Base-by-base conservation (phyloP, 2,888 invertebrate species). In the Stenoptilia bipunctidactyla region DNA sequence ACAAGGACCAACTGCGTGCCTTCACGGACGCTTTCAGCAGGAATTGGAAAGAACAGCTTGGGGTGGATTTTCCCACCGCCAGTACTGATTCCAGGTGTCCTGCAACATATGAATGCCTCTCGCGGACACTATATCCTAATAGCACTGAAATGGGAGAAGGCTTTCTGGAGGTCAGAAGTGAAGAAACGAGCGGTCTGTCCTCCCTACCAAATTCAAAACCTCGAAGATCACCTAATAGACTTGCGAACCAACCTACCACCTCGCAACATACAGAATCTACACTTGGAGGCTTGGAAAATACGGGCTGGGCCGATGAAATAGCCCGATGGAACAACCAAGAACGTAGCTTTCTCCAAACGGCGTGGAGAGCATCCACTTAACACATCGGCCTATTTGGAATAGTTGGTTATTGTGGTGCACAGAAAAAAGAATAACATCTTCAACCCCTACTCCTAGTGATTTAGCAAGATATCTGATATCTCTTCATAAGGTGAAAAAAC, bases 1-100 rank as follows among this genome's bases (percentile, higher is more conserved):
- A 36, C 3, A 3, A 15, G 9, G 49, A 52, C 40, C 10, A 9
- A n/a, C 1, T 25, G 1, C 40, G 41, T 6, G 33, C 20, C 6
- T 50, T 39, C 33, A 30, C 27, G 13, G 45, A 53, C 20, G 50
- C 49, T 0, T 50, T 53, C 49, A 49, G 49, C 39, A 37, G 38
- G 25, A 15, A 6, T 2, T 51, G 51, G 51, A 2, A 42, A 0
- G 46, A 38, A 44, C 41, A 12, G 3, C 44, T 51, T 1, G 49
- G 43, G 1, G 51, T 46, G 49, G 30, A 51, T 2, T 53, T 55
- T 36, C 51, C 52, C 3, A 20, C 53, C 53, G 1, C 52, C 53
- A 4, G 37, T 39, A 6, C 38, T 53, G 15, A 49, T 56, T 4
- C 53, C 51, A 3, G 34, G 45, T 9, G 49, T 51, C 1, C 39